These are phyloP conservation scores for Dysdera silvatica DNA, from an alignment of 1,140 invertebrate genomes.

Conservation along the genomic window DNA sequence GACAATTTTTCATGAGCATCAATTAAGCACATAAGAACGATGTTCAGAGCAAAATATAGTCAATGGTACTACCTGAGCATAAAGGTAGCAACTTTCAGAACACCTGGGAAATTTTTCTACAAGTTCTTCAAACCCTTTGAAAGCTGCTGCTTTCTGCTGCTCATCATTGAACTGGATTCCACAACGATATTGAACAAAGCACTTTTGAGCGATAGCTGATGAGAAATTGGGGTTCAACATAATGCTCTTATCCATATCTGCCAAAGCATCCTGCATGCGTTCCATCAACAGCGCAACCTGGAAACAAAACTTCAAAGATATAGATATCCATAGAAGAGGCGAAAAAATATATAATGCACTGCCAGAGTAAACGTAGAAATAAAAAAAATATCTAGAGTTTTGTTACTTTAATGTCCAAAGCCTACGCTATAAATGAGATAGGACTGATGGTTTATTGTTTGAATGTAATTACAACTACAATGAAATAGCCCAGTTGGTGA, in stretches of 20 bases:
- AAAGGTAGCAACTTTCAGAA: slow-evolving; percentile 67
- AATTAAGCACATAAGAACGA: slow-evolving; percentile 26
- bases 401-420: no score
- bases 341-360: no score
- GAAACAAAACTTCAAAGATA: slow-evolving; percentile 27
- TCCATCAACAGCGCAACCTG: slow-evolving; percentile 76
- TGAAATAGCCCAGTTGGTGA: no score
- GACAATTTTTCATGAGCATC: slow-evolving; percentile 16
- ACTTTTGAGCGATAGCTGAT: slow-evolving; percentile 77
- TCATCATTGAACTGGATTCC: slow-evolving; percentile 27
- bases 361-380: no score
- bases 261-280: slow-evolving; percentile 64
- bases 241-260: slow-evolving; percentile 74
- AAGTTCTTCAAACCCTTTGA: slow-evolving; percentile 59
- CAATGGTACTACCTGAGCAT: slow-evolving; percentile 43
- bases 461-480: no score
- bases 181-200: slow-evolving; percentile 70
- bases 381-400: no score
- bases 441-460: no score
- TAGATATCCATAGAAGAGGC: no score
- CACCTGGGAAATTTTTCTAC: slow-evolving; percentile 72
- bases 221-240: slow-evolving; percentile 70
- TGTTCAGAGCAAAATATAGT: not conserved
- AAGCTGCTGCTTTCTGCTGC: slow-evolving; percentile 11
- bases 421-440: no score